Percentiles rank a stretch among this genome's conserved stretches.
phyloP scores from a whole-genome alignment of 2,797 vertebrate genomes.

The Ceyx erithaca region DNA sequence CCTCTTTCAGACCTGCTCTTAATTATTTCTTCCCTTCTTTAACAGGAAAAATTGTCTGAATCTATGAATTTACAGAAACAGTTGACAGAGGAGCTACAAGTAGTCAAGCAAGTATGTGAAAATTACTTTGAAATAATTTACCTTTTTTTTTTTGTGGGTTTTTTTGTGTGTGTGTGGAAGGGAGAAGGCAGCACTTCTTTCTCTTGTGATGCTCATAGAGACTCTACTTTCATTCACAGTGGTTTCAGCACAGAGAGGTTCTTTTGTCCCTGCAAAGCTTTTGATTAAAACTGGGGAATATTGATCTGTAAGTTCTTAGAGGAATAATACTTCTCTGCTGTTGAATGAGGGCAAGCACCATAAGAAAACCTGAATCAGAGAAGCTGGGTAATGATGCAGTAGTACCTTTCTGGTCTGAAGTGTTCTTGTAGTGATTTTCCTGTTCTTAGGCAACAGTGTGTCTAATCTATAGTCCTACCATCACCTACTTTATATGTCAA shows the following conservation, averaged over 20 bases:
- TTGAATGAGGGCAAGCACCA: not conserved
- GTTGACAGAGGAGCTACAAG: constrained; percentile 86
- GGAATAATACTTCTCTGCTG: not conserved
- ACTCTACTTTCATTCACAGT: not conserved
- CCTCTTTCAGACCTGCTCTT: not conserved
- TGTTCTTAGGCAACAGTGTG: not conserved
- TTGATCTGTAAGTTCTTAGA: not conserved
- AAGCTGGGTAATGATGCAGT: not conserved
- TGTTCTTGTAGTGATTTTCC: not conserved
- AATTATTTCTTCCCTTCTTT: not conserved
- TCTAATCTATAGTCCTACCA: not conserved
- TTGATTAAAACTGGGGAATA: not conserved
- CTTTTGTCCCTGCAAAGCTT: not conserved
- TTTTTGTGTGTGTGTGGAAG: not conserved
- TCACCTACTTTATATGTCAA: not conserved
- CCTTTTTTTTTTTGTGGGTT: not conserved
- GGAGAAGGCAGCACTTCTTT: not conserved
- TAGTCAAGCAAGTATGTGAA: constrained; percentile 85
- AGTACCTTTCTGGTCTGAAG: not conserved
- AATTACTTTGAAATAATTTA: not conserved
- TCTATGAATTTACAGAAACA: constrained; percentile 84
- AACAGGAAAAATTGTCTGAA: constrained; percentile 86
- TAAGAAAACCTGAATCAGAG: not conserved
- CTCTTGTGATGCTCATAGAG: not conserved
- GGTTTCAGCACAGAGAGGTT: not conserved